phyloP scores from a whole-genome alignment of 2,797 vertebrate genomes.

The Serranus cabrilla region DNA sequence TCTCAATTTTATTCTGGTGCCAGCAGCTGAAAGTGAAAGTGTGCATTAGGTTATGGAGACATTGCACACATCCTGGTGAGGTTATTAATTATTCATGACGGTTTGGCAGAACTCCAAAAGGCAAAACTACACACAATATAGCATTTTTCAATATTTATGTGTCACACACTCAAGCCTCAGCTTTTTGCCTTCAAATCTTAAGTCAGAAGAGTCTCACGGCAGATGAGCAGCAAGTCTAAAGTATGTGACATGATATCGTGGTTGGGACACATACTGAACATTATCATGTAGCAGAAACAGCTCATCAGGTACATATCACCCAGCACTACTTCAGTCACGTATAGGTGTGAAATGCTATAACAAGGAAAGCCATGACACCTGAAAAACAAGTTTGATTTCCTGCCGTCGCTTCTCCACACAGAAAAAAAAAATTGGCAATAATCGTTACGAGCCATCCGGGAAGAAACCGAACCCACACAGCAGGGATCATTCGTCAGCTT shows the following conservation, averaged over 20 bases:
- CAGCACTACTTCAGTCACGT: background rate
- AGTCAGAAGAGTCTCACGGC: background rate
- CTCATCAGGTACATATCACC: too few species aligned
- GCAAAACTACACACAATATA: background rate
- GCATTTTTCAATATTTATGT: background rate
- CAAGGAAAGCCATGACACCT: background rate
- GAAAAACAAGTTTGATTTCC: background rate
- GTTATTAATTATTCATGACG: slow-evolving; percentile 13
- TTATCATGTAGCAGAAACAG: too few species aligned
- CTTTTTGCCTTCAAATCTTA: background rate
- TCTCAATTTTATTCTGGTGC: background rate
- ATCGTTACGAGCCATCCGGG: slow-evolving; percentile 7
- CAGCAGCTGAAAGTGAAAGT: background rate
- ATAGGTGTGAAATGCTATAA: background rate
- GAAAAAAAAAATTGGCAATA: slow-evolving; percentile 49
- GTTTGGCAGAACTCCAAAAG: slow-evolving; percentile 7
- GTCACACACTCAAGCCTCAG: background rate
- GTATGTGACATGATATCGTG: background rate
- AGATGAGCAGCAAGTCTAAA: background rate
- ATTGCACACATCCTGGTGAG: background rate
- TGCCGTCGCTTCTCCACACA: slow-evolving; percentile 8
- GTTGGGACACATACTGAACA: background rate
- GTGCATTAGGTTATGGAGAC: slow-evolving; percentile 2
- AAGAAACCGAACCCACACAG: slow-evolving; percentile 29
- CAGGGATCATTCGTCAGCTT: slow-evolving; percentile 25